Conservation (phyloP, 2,888 invertebrate genomes). For the Galerucella pusilla region DNA sequence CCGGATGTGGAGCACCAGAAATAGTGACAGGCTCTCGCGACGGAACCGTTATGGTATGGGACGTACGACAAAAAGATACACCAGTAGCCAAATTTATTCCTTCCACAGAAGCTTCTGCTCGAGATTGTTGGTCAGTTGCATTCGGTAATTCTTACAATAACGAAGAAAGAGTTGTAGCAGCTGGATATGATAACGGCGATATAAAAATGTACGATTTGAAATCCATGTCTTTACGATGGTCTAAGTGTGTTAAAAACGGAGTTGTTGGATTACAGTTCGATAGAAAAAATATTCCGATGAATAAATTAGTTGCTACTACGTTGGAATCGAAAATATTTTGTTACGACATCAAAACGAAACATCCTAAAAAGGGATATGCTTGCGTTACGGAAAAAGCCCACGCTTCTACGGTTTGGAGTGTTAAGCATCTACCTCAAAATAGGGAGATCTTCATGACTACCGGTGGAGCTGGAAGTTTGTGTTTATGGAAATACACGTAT, state of each 20-base stretch:
- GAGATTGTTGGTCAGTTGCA: constrained; percentile 95
- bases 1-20: constrained; percentile 93
- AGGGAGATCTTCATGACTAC: constrained; percentile 91
- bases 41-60: constrained; percentile 91
- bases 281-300: constrained; percentile 93
- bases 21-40: constrained; percentile 94
- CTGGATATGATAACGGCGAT: constrained; percentile 97
- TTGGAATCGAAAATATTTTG: constrained; percentile 91
- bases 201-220: constrained; percentile 92
- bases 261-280: constrained; percentile 92
- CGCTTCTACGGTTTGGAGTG: constrained; percentile 88
- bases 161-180: constrained; percentile 85
- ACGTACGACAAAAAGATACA: constrained; percentile 86
- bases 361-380: constrained; percentile 88
- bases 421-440: constrained; percentile 91
- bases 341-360: constrained; percentile 89
- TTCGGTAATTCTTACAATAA: constrained; percentile 93
- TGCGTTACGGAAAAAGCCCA: constrained; percentile 68
- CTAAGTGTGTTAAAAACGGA: constrained; percentile 92
- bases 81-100: constrained; percentile 93
- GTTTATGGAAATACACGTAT: constrained; percentile 95
- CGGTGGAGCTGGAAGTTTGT: constrained; percentile 90
- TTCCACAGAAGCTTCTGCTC: constrained; percentile 72
- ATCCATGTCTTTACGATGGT: constrained; percentile 87
- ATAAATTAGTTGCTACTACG: constrained; percentile 91